phyloP scores from a whole-genome alignment of 2,888 invertebrate species.

The Dyspetes luteomarginatus region DNA sequence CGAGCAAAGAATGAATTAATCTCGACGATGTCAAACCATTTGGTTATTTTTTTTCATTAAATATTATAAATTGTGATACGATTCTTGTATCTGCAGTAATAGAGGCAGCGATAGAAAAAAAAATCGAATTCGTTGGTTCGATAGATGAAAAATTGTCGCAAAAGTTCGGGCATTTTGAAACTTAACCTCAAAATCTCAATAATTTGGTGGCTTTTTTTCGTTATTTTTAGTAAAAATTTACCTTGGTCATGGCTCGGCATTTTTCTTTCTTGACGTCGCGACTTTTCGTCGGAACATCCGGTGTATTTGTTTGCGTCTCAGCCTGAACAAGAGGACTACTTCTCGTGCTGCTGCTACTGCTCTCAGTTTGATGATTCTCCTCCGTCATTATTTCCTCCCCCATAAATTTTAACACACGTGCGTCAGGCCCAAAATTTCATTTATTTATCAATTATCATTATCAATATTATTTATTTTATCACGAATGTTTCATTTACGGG shows the following conservation, averaged over 20 bases:
- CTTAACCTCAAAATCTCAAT: conserved; percentile 27
- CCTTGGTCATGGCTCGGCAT: conserved; percentile 89
- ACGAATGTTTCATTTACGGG: neutral
- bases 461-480: neutral
- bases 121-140: no score
- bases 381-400: conserved; percentile 85
- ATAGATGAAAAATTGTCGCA: neutral
- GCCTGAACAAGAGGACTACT: conserved; percentile 80
- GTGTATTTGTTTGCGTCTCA: conserved; percentile 73
- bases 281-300: conserved; percentile 83
- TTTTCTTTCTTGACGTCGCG: conserved; percentile 86
- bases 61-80: no score
- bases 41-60: no score
- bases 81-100: no score
- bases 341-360: conserved; percentile 61
- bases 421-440: no score
- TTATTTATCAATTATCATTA: conserved; percentile 9
- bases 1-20: no score
- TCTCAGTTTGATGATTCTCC: conserved; percentile 82
- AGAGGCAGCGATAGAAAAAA: no score
- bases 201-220: neutral
- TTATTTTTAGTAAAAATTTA: conserved; percentile 73
- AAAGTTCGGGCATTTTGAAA: neutral
- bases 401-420: no score
- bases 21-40: no score